Percentiles rank a stretch among this genome's conserved stretches.
Conservation (phyloP, 2,888 invertebrate species). For the Calliopum simillimum region DNA sequence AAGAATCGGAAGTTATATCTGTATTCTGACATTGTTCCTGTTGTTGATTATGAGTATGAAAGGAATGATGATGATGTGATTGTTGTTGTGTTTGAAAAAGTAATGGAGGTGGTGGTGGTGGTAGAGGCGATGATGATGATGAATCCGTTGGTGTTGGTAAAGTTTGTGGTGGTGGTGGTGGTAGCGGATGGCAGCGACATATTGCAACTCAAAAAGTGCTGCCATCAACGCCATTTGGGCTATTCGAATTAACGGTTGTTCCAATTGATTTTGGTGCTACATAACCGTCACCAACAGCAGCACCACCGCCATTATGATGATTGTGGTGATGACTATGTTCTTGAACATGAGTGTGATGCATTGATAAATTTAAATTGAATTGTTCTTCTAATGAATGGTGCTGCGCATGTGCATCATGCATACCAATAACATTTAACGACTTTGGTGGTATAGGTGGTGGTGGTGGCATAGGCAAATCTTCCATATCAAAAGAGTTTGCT, state of each 20-base stretch:
- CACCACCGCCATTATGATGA: slow-evolving; percentile 48
- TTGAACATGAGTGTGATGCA: slow-evolving; percentile 38
- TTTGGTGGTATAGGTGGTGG: slow-evolving; percentile 66
- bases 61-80: slow-evolving; percentile 32
- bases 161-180: slow-evolving; percentile 13
- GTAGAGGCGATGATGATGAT: slow-evolving; percentile 24
- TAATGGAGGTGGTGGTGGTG: slow-evolving; percentile 23
- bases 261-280: slow-evolving; percentile 55
- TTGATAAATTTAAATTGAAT: slow-evolving; percentile 41
- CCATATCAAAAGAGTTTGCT: slow-evolving; percentile 61
- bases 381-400: slow-evolving; percentile 51
- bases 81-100: slow-evolving; percentile 20
- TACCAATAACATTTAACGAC: slow-evolving; percentile 53
- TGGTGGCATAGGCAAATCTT: slow-evolving; percentile 64
- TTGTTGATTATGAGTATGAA: slow-evolving; percentile 29
- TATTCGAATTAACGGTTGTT: slow-evolving; percentile 5
- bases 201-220: slow-evolving; percentile 66
- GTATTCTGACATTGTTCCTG: slow-evolving; percentile 15
- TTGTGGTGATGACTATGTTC: slow-evolving; percentile 46
- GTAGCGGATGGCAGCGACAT: slow-evolving; percentile 64
- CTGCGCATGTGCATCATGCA: slow-evolving; percentile 36
- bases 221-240: slow-evolving; percentile 51
- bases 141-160: slow-evolving; percentile 38
- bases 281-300: slow-evolving; percentile 56
- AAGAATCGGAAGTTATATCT: slow-evolving; percentile 27